phyloP scores from a whole-genome alignment of 2,888 invertebrate genomes.

The Agonopterix arenella region DNA sequence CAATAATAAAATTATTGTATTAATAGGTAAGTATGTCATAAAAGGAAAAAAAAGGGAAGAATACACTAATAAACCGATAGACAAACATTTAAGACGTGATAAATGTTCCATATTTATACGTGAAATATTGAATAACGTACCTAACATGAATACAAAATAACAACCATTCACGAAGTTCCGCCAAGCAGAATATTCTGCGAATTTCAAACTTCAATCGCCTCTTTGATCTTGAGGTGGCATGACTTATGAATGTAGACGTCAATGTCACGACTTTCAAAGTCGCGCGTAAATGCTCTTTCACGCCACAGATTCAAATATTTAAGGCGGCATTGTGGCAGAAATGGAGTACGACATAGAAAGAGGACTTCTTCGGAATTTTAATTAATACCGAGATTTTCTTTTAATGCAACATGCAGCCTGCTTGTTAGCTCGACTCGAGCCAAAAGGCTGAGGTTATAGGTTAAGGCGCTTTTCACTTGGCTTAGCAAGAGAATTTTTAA shows the following conservation, averaged over 20 bases:
- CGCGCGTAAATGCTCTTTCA: not conserved
- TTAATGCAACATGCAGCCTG: slow-evolving; percentile 9
- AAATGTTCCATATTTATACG: too few relatives aligned
- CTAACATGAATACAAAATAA: too few relatives aligned
- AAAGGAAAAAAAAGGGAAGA: too few relatives aligned
- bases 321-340: not conserved
- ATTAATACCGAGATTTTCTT: slow-evolving; percentile 15
- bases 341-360: not conserved
- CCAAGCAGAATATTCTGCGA: not conserved
- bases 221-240: not conserved
- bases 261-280: not conserved
- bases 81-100: too few relatives aligned
- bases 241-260: slow-evolving; percentile 1
- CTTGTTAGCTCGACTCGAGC: slow-evolving; percentile 9
- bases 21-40: too few relatives aligned
- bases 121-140: too few relatives aligned
- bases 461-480: slow-evolving; percentile 1
- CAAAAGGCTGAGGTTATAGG: slow-evolving; percentile 1
- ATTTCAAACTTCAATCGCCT: too few relatives aligned
- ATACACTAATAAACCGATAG: too few relatives aligned
- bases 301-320: not conserved
- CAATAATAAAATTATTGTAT: too few relatives aligned
- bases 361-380: slow-evolving; percentile 12
- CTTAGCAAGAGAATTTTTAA: slow-evolving; percentile 1
- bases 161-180: not conserved